A percentile compares a stretch with the other conserved stretches of the same genome.
phyloP scores from a whole-genome alignment of 2,797 vertebrate genomes.

The Poecilia gillii region DNA sequence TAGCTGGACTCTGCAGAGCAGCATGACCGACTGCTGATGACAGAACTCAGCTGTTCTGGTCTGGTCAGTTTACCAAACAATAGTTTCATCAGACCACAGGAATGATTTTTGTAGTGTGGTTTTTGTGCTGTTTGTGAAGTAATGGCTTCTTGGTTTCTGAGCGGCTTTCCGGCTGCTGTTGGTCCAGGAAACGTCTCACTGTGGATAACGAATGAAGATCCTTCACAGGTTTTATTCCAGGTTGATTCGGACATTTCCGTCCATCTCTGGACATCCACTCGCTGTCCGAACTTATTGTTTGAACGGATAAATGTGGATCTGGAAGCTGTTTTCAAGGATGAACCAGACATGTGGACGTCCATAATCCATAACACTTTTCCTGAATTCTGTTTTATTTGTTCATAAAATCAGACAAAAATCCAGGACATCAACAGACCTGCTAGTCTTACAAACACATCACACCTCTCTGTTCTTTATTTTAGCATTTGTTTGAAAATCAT shows the following conservation, averaged over 20 bases:
- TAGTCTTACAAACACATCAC: not conserved
- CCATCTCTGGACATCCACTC: not conserved
- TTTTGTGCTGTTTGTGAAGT: not conserved
- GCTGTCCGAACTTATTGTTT: not conserved
- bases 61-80: too few relatives aligned
- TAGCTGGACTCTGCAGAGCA: not conserved
- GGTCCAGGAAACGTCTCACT: not conserved
- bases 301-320: not conserved
- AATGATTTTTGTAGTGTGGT: too few relatives aligned
- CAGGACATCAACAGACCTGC: not conserved
- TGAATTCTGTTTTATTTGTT: not conserved
- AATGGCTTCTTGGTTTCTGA: not conserved
- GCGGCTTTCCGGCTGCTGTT: not conserved
- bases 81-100: too few relatives aligned
- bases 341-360: not conserved
- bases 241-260: not conserved
- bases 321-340: not conserved
- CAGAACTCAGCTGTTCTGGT: not conserved
- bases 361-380: not conserved
- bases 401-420: not conserved
- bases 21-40: not conserved
- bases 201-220: not conserved
- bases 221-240: not conserved
- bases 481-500: not conserved
- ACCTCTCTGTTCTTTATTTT: not conserved